Evolutionary conservation across 2,797 vertebrate genomes (phyloP), one percentile per base, ranked within the genome.

Genomic region (Chelidonichthys spinosus): DNA sequence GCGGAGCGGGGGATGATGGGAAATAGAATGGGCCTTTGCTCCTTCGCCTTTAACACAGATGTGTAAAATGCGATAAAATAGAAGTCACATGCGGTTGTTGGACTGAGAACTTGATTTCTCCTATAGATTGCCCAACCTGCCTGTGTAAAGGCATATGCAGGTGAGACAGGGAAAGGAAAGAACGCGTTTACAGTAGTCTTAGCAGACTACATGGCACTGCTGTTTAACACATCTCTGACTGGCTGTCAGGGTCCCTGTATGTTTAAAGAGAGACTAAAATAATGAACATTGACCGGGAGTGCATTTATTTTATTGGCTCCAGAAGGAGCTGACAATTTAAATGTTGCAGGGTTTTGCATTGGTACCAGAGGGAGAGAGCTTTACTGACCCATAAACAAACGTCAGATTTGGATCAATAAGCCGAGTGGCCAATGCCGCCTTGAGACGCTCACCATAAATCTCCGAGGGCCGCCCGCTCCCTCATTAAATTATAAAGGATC

Each of bases 401-500:
- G 90, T 87, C 82, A 65, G 66, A 89, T 91, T 85, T 79, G 83
- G 89, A 94, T 94, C 94, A 90, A 95, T 95, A 94, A 83, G 74
- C 83, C n/a, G 72, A 80, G 73, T 87, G 86, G 84, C 86, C 87
- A 82, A 69, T 63, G 82, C 85, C 8, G 85, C 88, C 86, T 87
- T 84, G 72, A 92, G 86, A 91, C 74, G 75, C 76, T 79, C 52
- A 8, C 84, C 84, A 85, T 94, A 91, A 94, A 95, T 94, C 92
- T 93, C 86, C 5, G 56, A 80, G 83, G 85, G 72, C 87, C 61
- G 72, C 84, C 89, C 81, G 83, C 76, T 82, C 78, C 77, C 90
- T 94, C 92, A 93, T 95, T 95, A 95, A 95, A 94, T 94, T 91
- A 94, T 95, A 91, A 93, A 94, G 90, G 86, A 88, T 92, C 92